Evolutionary conservation across 2,113 vertebrate genomes (phyloP).

Genomic region (Hiodon alosoides): DNA sequence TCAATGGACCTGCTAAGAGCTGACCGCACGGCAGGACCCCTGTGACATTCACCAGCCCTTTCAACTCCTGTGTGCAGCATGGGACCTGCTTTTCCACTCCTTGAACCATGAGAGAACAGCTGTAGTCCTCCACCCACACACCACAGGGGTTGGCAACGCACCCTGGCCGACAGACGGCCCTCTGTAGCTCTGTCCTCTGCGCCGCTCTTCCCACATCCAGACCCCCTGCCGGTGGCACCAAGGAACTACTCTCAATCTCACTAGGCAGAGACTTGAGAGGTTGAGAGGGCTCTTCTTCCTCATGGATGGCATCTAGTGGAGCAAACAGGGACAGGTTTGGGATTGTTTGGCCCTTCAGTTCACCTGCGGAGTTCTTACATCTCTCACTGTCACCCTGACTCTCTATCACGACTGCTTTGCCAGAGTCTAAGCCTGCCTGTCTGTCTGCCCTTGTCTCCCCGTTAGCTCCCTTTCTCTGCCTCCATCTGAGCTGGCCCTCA

Average conservation of each 20-base stretch:
- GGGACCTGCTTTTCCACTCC: background rate
- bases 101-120: background rate
- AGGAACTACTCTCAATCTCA: background rate
- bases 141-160: background rate
- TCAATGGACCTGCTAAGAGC: too few species aligned
- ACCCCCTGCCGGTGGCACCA: background rate
- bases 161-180: background rate
- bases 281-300: background rate
- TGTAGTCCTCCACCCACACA: background rate
- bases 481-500: slow-evolving; percentile 13
- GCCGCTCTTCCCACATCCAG: background rate
- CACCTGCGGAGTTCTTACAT: background rate
- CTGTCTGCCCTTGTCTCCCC: background rate
- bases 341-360: background rate
- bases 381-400: background rate
- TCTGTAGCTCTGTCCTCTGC: background rate
- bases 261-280: too few species aligned
- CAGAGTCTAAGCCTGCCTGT: background rate
- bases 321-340: too few species aligned
- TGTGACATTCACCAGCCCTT: background rate
- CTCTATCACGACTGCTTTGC: background rate
- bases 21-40: background rate
- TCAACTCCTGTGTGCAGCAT: background rate
- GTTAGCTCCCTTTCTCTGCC: slow-evolving; percentile 3
- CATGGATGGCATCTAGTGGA: background rate